phyloP scores from a whole-genome alignment of 2,113 vertebrate species.

The Halcyon senegalensis region DNA sequence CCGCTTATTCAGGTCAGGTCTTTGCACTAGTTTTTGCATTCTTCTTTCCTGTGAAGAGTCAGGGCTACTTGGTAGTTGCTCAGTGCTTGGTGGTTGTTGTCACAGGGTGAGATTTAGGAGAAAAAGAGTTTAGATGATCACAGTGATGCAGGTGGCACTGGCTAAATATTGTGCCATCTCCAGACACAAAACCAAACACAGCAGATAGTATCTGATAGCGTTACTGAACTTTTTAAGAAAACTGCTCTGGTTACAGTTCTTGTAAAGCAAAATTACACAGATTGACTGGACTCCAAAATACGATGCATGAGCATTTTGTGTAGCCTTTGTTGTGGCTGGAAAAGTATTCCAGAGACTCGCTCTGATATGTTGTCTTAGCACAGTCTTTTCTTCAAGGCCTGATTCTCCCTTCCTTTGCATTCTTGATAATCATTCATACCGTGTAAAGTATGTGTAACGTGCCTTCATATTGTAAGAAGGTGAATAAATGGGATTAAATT shows the following conservation, averaged over 20 bases:
- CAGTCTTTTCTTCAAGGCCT: not conserved
- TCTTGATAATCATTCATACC: not conserved
- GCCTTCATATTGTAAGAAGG: accelerated
- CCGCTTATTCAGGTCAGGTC: not conserved
- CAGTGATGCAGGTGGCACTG: not conserved
- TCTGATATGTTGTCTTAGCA: not conserved
- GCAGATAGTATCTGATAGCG: not conserved
- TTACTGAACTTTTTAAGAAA: not conserved
- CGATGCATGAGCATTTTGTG: not conserved
- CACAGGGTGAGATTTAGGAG: not conserved
- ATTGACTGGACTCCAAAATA: not conserved
- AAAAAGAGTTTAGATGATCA: not conserved
- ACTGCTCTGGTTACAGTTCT: not conserved
- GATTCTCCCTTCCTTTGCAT: not conserved
- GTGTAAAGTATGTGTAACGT: not conserved
- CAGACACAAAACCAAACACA: not conserved
- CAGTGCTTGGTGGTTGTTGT: not conserved
- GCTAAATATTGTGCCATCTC: not conserved
- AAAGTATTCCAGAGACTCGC: not conserved
- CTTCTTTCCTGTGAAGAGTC: not conserved
- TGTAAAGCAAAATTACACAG: not conserved
- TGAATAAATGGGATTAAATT: not conserved
- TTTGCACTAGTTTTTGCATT: not conserved
- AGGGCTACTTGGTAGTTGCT: not conserved
- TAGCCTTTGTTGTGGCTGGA: not conserved